These are phyloP conservation scores for Oryzias sinensis DNA, from an alignment of 2,797 vertebrate species.

Conservation along the genomic window DNA sequence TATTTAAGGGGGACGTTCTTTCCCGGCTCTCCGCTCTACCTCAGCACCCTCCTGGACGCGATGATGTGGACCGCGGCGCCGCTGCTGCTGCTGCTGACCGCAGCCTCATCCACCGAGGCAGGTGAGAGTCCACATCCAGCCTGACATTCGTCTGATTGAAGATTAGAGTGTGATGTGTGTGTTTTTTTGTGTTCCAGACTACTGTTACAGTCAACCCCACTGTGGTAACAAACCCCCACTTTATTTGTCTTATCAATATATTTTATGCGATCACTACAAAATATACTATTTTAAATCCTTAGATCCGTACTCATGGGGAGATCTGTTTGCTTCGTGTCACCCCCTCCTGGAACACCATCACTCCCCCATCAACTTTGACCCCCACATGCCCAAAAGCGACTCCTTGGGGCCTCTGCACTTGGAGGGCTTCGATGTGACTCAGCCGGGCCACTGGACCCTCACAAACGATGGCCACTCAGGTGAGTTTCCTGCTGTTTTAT, in stretches of 20 bases:
- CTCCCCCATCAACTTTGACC: conserved; percentile 84
- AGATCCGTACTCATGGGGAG: conserved; percentile 78
- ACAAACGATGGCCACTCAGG: conserved; percentile 83
- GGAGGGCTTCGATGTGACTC: conserved; percentile 77
- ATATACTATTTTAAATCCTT: background rate
- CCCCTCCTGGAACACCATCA: conserved; percentile 73
- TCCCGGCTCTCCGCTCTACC: conserved; percentile 41
- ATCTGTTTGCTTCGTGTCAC: conserved; percentile 70
- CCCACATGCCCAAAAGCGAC: conserved; percentile 59
- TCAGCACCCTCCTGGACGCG: conserved; percentile 37
- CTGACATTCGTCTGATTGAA: background rate
- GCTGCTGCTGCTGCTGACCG: conserved; percentile 24
- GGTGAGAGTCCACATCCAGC: conserved; percentile 42
- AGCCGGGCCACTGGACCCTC: conserved; percentile 80
- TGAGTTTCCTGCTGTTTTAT: conserved; percentile 33
- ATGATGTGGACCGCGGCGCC: conserved; percentile 55
- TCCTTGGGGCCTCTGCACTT: conserved; percentile 77
- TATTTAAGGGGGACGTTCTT: conserved; percentile 44
- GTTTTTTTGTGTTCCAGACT: conserved; percentile 57
- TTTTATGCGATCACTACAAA: no score
- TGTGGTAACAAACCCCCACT: conserved; percentile 61
- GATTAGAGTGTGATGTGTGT: background rate
- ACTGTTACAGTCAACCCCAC: conserved; percentile 70
- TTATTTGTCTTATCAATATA: background rate
- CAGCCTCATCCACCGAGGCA: conserved; percentile 28